A percentile compares a stretch with the other conserved stretches of the same genome.
phyloP scores from a whole-genome alignment of 2,888 invertebrate species.

The Prosapia bicincta region DNA sequence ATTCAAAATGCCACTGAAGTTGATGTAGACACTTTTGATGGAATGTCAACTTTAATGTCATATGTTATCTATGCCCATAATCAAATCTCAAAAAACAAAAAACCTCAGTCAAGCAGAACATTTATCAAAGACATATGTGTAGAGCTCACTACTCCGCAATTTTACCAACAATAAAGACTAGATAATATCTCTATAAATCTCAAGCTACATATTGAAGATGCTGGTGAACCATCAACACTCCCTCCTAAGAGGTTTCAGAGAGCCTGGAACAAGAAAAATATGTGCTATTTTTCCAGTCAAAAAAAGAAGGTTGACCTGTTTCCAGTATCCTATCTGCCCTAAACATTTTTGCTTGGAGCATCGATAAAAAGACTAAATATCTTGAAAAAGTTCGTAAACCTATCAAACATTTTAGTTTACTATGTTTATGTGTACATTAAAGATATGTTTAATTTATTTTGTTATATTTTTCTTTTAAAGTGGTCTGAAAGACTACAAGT shows the following conservation, averaged over 20 bases:
- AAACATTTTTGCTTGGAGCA: no score
- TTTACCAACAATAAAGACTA: not conserved
- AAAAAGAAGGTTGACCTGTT: not conserved
- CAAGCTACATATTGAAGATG: no score
- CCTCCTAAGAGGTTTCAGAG: not conserved
- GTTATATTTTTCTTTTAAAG: no score
- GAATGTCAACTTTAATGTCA: conserved; percentile 27
- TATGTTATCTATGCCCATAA: conserved; percentile 4
- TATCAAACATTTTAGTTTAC: no score
- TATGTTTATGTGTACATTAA: no score
- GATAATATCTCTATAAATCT: conserved; percentile 6
- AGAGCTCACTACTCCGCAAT: no score
- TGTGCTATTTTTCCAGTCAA: conserved; percentile 8
- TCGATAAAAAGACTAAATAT: not conserved
- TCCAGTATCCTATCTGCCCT: not conserved
- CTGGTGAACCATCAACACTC: not conserved
- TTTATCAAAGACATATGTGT: no score
- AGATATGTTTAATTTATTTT: no score
- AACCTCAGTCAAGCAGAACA: no score
- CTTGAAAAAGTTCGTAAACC: no score
- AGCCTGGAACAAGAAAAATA: conserved; percentile 3
- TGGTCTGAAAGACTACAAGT: no score
- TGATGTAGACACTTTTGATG: conserved; percentile 39
- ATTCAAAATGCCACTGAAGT: conserved; percentile 39
- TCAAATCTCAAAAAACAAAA: no score